These are phyloP conservation scores for Catharus minimus DNA, from an alignment of 2,113 vertebrate genomes.

Conservation along the genomic window DNA sequence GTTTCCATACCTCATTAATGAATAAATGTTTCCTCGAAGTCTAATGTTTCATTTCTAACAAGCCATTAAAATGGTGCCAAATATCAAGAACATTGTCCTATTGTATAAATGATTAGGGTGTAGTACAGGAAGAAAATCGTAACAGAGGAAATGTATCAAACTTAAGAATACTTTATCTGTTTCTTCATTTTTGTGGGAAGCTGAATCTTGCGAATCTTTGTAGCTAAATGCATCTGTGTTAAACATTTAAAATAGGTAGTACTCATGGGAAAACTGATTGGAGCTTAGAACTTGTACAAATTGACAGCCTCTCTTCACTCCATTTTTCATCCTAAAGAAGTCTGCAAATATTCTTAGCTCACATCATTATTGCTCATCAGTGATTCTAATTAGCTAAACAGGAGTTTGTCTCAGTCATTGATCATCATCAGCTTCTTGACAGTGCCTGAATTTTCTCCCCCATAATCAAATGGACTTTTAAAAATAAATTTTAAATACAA, in stretches of 20 bases:
- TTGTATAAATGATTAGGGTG: conserved; percentile 41
- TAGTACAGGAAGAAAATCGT: conserved; percentile 25
- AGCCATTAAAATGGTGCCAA: conserved; percentile 72
- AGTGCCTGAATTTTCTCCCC: conserved; percentile 30
- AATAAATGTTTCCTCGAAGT: conserved; percentile 63
- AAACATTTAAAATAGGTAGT: conserved; percentile 74
- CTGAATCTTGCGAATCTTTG: conserved; percentile 59
- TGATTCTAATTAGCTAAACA: conserved; percentile 86
- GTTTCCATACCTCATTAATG: conserved; percentile 45
- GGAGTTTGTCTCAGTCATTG: conserved; percentile 83
- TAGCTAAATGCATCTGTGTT: conserved; percentile 67
- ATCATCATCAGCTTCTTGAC: conserved; percentile 84
- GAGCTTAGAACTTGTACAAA: conserved; percentile 75
- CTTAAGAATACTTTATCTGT: conserved; percentile 68
- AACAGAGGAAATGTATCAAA: conserved; percentile 52
- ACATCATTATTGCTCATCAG: conserved; percentile 86
- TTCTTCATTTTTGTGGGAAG: conserved; percentile 63
- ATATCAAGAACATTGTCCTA: conserved; percentile 63
- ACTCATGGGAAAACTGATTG: conserved; percentile 76
- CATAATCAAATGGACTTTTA: conserved; percentile 19
- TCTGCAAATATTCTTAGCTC: conserved; percentile 82
- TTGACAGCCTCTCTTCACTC: conserved; percentile 81
- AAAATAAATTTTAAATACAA: conserved; percentile 33
- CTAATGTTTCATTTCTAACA: conserved; percentile 73
- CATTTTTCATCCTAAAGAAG: conserved; percentile 87